phyloP scores from a whole-genome alignment of 2,888 invertebrate genomes.

The Rhogogaster chlorosoma region DNA sequence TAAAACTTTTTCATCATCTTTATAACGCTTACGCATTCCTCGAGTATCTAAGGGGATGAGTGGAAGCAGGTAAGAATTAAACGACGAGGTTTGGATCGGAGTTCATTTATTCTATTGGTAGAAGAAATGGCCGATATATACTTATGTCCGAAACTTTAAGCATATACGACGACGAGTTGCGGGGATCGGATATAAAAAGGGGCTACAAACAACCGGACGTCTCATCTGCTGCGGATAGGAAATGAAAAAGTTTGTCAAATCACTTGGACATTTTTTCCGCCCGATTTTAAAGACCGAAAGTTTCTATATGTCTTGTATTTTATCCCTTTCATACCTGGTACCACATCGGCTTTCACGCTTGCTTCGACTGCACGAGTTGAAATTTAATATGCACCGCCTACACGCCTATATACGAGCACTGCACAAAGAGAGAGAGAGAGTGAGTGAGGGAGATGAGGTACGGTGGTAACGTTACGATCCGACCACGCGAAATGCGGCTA shows the following conservation, averaged over 20 bases:
- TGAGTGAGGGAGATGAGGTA: constrained; percentile 50
- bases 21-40: neutral
- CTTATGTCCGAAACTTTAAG: neutral
- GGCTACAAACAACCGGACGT: neutral
- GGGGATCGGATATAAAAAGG: neutral
- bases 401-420: constrained; percentile 29
- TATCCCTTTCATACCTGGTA: neutral
- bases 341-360: neutral
- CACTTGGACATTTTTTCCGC: neutral
- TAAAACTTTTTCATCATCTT: neutral
- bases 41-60: neutral
- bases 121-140: neutral
- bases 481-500: constrained; percentile 54
- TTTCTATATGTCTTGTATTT: neutral
- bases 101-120: neutral
- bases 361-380: constrained; percentile 23
- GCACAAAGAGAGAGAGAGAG: constrained; percentile 16
- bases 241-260: neutral
- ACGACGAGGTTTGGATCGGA: neutral
- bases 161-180: neutral
- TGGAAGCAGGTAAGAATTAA: neutral
- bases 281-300: neutral
- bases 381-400: constrained; percentile 48
- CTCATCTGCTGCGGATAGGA: neutral
- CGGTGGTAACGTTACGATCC: constrained; percentile 64